Evolutionary conservation across 2,888 invertebrate genomes (phyloP).

Genomic region (Parthenolecanium corni): DNA sequence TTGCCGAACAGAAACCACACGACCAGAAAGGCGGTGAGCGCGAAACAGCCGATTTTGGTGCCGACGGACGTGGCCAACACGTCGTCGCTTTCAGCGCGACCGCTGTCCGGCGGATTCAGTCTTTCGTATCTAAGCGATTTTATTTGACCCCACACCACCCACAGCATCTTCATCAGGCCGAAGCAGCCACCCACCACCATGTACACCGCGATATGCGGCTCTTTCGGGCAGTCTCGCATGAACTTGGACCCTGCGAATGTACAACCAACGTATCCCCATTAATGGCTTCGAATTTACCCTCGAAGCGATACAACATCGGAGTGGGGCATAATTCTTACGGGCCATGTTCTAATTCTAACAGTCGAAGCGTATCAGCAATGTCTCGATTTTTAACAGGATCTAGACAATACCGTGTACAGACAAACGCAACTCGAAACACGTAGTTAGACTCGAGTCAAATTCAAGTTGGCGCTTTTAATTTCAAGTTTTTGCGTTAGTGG

Average conservation of each 20-base stretch:
- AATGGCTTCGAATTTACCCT: not conserved
- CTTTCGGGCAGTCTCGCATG: conserved; percentile 64
- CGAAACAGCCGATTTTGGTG: conserved; percentile 51
- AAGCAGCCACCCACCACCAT: conserved; percentile 72
- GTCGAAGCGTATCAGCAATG: too few species aligned
- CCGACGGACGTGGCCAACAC: conserved; percentile 42
- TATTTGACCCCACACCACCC: conserved; percentile 55
- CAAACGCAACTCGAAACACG: too few species aligned
- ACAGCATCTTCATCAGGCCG: conserved; percentile 57
- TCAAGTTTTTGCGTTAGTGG: too few species aligned
- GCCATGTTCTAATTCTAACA: too few species aligned
- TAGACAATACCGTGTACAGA: too few species aligned
- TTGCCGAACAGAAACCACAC: conserved; percentile 68
- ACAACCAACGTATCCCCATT: not conserved
- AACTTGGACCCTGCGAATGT: conserved; percentile 59
- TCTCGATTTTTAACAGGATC: too few species aligned
- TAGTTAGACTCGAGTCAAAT: too few species aligned
- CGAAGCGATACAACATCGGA: too few species aligned
- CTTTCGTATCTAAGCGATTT: conserved; percentile 44
- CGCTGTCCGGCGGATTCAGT: conserved; percentile 36
- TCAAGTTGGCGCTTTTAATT: too few species aligned
- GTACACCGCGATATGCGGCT: conserved; percentile 66
- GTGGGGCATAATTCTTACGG: too few species aligned
- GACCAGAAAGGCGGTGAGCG: conserved; percentile 56
- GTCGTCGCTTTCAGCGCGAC: conserved; percentile 37